phyloP scores from a whole-genome alignment of 1,140 invertebrate genomes.

The Drosophila dunni region DNA sequence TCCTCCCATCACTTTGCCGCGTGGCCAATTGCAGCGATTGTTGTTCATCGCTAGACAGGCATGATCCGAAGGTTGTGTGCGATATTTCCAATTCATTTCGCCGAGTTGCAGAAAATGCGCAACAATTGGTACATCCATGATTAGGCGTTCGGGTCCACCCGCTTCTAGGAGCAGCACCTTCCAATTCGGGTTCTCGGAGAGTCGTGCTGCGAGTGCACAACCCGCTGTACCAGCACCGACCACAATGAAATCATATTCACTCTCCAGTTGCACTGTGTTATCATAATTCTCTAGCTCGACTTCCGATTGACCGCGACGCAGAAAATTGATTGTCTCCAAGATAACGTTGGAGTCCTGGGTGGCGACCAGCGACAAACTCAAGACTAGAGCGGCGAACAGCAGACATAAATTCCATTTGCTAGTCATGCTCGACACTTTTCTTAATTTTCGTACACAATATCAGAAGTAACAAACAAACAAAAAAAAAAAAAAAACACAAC shows the following conservation, averaged over 20 bases:
- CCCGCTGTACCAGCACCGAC: slow-evolving; percentile 91
- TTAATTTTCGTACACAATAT: slow-evolving; percentile 29
- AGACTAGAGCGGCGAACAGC: slow-evolving; percentile 3
- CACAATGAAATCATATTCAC: slow-evolving; percentile 87
- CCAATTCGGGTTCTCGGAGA: slow-evolving; percentile 87
- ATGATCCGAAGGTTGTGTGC: slow-evolving; percentile 87
- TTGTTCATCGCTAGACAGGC: slow-evolving; percentile 85
- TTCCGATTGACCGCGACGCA: slow-evolving; percentile 63
- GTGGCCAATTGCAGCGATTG: slow-evolving; percentile 89
- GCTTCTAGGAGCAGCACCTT: slow-evolving; percentile 90
- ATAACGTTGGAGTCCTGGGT: slow-evolving; percentile 74
- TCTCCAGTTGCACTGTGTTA: slow-evolving; percentile 57
- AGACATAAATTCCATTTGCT: slow-evolving; percentile 27
- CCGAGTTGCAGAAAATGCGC: slow-evolving; percentile 87
- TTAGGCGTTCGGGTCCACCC: slow-evolving; percentile 86
- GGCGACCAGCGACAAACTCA: slow-evolving; percentile 10
- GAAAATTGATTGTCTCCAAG: slow-evolving; percentile 75
- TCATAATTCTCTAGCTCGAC: slow-evolving; percentile 81
- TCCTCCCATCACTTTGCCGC: slow-evolving; percentile 93
- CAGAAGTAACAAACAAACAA: slow-evolving; percentile 21
- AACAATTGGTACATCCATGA: slow-evolving; percentile 89
- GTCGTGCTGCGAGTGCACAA: slow-evolving; percentile 88
- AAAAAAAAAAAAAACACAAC: slow-evolving; percentile 37
- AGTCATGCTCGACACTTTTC: slow-evolving; percentile 38
- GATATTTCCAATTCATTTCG: slow-evolving; percentile 89